Evolutionary conservation across 2,797 vertebrate species (phyloP).

Genomic region (Falco concolor): DNA sequence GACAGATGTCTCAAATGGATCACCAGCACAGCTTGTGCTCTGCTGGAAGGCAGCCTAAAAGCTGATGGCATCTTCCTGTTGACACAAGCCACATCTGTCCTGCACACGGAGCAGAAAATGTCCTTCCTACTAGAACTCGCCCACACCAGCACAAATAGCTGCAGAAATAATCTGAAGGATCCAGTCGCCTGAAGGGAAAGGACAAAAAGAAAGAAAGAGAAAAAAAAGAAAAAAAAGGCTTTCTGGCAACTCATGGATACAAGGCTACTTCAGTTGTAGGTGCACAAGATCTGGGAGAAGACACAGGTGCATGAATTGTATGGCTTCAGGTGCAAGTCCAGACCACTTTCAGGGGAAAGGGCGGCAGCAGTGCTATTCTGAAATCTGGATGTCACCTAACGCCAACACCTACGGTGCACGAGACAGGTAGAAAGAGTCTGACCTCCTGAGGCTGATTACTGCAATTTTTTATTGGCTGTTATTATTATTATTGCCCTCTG

Average conservation of each 20-base stretch:
- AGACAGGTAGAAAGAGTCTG: not conserved
- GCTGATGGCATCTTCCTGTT: not conserved
- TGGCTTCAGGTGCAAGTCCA: not conserved
- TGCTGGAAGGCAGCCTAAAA: not conserved
- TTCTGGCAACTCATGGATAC: not conserved
- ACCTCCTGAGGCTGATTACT: not conserved
- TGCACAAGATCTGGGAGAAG: not conserved
- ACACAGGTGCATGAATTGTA: not conserved
- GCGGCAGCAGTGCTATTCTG: not conserved
- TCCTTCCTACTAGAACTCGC: not conserved
- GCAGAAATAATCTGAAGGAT: not conserved
- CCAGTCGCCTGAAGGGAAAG: not conserved
- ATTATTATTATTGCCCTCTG: constrained; percentile 8
- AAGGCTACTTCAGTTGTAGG: not conserved
- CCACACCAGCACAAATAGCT: not conserved
- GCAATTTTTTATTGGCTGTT: not conserved
- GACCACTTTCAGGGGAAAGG: too few relatives aligned
- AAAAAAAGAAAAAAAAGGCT: rapidly evolving
- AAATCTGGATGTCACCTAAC: not conserved
- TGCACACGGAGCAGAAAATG: not conserved
- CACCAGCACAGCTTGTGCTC: not conserved
- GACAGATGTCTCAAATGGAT: not conserved
- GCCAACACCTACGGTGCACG: rapidly evolving
- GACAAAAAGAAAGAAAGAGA: rapidly evolving
- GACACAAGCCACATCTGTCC: not conserved